Evolutionary conservation across 2,113 vertebrate genomes (phyloP), one percentile per base, ranked within the genome.

Genomic region (Excalfactoria chinensis): DNA sequence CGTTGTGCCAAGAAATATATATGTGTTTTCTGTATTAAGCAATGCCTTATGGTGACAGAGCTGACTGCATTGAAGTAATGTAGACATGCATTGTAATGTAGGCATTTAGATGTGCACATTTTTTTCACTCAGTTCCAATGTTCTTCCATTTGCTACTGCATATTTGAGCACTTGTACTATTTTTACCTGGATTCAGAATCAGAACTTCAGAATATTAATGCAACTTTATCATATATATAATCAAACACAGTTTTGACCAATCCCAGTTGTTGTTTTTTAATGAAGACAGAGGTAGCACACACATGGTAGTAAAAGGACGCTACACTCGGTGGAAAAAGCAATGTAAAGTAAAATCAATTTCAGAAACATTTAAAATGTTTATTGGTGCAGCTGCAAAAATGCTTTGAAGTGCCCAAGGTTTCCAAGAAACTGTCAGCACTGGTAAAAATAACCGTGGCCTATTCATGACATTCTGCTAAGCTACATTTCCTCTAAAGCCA

Each of bases 81-180:
- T 23, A n/a, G n/a, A n/a, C n/a, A n/a, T n/a, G n/a, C n/a, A n/a
- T n/a, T n/a, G n/a, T n/a, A n/a, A n/a, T n/a, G n/a, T n/a, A n/a
- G 44, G 5, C 35, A 71, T 67, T 93, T 86, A 91, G 71, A 66
- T 6, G 37, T 30, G 21, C 48, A 28, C 16, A 7, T 63, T 91
- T 78, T 59, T 59, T 35, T 89, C 53, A 56, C 40, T 6, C 13
- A 71, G 23, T 69, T 82, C 32, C 69, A 44, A 85, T 46, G 9
- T 89, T 89, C 32, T 86, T 88, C 68, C 25, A 58, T 78, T 75
- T 91, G 63, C 51, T 85, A 48, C 34, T 48, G 22, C 21, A 49
- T 22, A 53, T 73, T 64, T 66, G 26, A 58, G 48, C 23, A 70
- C 40, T 30, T 66, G 7, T 5, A 64, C 23, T 26, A 71, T 72